Evolutionary conservation across 2,113 vertebrate species (phyloP), one percentile per base, ranked within the genome.

Genomic region (Rhodinocichla rosea): DNA sequence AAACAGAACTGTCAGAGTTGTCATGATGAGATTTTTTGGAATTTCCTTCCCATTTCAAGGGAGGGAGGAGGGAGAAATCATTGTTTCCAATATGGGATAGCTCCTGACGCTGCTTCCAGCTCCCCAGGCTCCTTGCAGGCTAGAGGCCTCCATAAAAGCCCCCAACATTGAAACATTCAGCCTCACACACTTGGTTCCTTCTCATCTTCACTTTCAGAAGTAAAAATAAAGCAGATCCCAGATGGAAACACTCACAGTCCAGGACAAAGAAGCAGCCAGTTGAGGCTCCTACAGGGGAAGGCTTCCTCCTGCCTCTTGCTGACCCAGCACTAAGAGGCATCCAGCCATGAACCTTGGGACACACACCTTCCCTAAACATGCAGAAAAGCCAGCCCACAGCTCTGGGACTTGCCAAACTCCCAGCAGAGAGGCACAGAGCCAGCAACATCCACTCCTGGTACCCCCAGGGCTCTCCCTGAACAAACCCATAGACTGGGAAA

Each of bases 1-100:
- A 83, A 97, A 95, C 81, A 91, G 81, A 92, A 57, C 62, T 65
- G 87, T 84, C 91, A 92, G 69, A 83, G 47, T 62, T 84, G 65
- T 92, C 87, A 82, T 2, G 1, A 77, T 1, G 44, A 88, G 69
- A 63, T 45, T 74, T 90, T 94, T 74, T 89, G 71, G 94, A 92
- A 89, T 95, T 93, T 95, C 92, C 91, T 87, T 89, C 37, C 39
- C 2, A 0, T 68, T 94, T 79, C 65, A 49, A 47, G 52, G 52
- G 15, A 70, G 8, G 27, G 5, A 13, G 7, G 16, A 19, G 42
- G 15, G 9, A 28, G 45, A 79, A 86, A 83, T 59, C 6, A 33
- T 49, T 42, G 6, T n/a, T 90, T 89, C 27, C 35, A 57, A 55
- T 80, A 23, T 4, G 35, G 56, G 63, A 83, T 33, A 23, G 42